Evolutionary conservation across 2,888 invertebrate genomes (phyloP), one percentile per base, ranked within the genome.

Genomic region (Nipponacmea schrenckii): DNA sequence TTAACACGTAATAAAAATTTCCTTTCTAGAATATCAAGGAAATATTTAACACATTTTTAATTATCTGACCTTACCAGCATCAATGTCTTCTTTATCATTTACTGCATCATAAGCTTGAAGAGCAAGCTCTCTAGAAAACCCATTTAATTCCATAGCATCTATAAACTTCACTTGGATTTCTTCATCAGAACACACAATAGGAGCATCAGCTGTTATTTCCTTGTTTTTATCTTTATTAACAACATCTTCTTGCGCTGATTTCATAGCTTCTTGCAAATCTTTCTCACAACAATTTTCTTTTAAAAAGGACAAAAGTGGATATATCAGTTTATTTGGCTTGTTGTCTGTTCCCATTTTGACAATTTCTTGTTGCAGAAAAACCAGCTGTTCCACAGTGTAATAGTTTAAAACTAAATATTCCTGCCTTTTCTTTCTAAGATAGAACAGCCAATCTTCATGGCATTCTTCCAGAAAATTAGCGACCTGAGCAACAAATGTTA

Each of bases 301-400:
- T 8, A 84, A 79, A 26, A 77, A 74, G 0, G 77, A 78, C 56
- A 84, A 68, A 62, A 84, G 72, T 0, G 82, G 81, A 69, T 79
- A 81, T 20, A 82, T 74, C 20, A 67, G 71, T n/a, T 69, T 48
- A 2, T 73, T 75, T 2, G 73, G 76, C 0, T 74, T 63, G 15
- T 73, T 66, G 1, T 73, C 73, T n/a, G 75, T 72, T 5, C 80
- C 79, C 10, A 79, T 17, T 68, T 77, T 79, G 24, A 83, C 78
- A 39, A 85, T 64, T 63, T 85, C 80, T 67, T 75, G 71, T 64
- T 85, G 81, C 17, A 86, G 79, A 31, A 84, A 80, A 7, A 86
- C 83, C n/a, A 86, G 74, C 75, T 86, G 86, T 62, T 82, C 81
- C 10, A 83, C 82, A 10, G 84, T 84, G 77, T 77, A 85, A 73